Conservation (phyloP, 2,888 invertebrate genomes). For the Aricia artaxerxes region DNA sequence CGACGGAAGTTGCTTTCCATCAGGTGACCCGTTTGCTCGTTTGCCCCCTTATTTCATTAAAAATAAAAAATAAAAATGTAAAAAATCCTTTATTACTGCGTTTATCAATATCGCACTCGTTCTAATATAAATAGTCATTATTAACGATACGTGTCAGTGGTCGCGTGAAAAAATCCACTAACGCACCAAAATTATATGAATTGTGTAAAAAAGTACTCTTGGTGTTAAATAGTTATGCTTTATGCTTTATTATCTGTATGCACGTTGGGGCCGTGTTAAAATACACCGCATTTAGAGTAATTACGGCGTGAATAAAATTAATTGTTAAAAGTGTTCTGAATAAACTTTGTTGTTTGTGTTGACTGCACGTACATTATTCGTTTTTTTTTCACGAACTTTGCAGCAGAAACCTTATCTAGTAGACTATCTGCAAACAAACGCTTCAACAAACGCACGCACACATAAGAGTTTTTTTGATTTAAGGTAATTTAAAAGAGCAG, state of each 20-base stretch:
- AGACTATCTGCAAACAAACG: neutral
- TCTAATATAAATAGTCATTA: too few relatives aligned
- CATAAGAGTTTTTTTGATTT: too few relatives aligned
- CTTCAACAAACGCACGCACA: neutral
- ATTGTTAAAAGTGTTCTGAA: neutral
- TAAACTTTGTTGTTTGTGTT: neutral
- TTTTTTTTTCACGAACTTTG: neutral
- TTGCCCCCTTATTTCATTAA: too few relatives aligned
- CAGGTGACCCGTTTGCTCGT: too few relatives aligned
- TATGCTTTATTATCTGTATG: slow-evolving; percentile 1
- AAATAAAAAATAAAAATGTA: too few relatives aligned
- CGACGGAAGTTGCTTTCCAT: too few relatives aligned
- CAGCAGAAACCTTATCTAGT: neutral
- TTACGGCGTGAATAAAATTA: slow-evolving; percentile 2
- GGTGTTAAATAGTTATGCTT: neutral
- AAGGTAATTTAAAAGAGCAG: too few relatives aligned
- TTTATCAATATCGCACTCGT: too few relatives aligned
- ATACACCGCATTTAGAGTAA: slow-evolving; percentile 10
- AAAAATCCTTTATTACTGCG: too few relatives aligned
- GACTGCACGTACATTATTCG: neutral
- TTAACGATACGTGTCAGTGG: slow-evolving; percentile 6
- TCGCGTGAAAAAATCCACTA: slow-evolving; percentile 20
- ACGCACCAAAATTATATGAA: neutral
- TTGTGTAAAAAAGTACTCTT: neutral
- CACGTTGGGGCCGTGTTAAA: neutral